These are phyloP conservation scores for Crossoptilon crossoptilon DNA, from an alignment of 2,797 vertebrate species.

Conservation along the genomic window DNA sequence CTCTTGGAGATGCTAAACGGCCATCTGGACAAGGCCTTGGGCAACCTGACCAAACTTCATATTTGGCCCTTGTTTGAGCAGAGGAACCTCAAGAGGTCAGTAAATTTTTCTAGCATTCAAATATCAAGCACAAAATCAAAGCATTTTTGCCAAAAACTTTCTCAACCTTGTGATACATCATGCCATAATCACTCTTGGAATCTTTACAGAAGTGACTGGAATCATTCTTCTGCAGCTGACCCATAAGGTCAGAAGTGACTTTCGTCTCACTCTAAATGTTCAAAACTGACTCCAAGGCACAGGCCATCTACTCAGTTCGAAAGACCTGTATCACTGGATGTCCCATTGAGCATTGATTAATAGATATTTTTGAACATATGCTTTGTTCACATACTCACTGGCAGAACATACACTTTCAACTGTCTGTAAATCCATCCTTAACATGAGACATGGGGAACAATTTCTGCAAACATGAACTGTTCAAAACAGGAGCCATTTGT, in stretches of 20 bases:
- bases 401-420: not conserved
- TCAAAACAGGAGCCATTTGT: not conserved
- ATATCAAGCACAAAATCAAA: not conserved
- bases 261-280: not conserved
- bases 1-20: not conserved
- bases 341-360: not conserved
- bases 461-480: not conserved
- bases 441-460: not conserved
- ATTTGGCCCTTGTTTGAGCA: not conserved
- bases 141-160: not conserved
- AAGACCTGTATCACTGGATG: not conserved
- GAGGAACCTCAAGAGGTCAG: not conserved
- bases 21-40: not conserved
- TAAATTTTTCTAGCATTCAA: not conserved
- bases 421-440: not conserved
- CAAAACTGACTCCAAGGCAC: not conserved
- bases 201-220: not conserved
- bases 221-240: not conserved
- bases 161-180: not conserved
- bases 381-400: not conserved
- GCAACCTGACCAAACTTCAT: not conserved
- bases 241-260: not conserved
- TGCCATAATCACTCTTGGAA: not conserved
- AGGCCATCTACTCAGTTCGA: not conserved
- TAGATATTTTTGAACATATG: not conserved